A percentile compares a stretch with the other conserved stretches of the same genome.
These are phyloP conservation scores for Enteromius argenteus DNA, from an alignment of 2,797 vertebrate species.

Conservation along the genomic window DNA sequence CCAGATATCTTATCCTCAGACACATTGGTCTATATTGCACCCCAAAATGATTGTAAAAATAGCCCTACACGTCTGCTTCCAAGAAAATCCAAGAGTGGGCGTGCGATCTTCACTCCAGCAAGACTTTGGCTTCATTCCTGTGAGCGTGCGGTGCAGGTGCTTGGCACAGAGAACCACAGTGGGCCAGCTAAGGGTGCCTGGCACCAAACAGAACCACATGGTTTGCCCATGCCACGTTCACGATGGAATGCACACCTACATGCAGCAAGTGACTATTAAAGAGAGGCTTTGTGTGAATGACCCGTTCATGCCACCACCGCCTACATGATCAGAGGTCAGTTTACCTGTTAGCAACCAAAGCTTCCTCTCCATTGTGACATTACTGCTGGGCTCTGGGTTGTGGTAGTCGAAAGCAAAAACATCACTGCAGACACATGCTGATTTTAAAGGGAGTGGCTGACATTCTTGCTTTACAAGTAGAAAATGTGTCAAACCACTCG, in stretches of 20 bases:
- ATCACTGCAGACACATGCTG: slow-evolving; percentile 1
- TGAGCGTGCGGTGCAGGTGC: slow-evolving; percentile 41
- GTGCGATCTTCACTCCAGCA: neutral
- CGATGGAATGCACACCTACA: slow-evolving; percentile 47
- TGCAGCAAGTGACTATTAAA: slow-evolving; percentile 7
- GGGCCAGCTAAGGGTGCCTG: slow-evolving; percentile 23
- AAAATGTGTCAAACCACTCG: slow-evolving; percentile 10
- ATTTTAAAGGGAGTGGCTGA: slow-evolving; percentile 40
- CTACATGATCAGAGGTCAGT: neutral
- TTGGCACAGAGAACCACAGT: neutral
- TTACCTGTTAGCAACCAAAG: neutral
- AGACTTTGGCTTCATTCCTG: neutral
- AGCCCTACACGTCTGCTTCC: slow-evolving; percentile 9
- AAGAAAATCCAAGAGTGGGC: slow-evolving; percentile 8
- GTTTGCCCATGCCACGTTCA: slow-evolving; percentile 15
- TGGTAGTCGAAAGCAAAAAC: neutral
- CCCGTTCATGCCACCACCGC: neutral
- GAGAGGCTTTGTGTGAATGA: slow-evolving; percentile 44
- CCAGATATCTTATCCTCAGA: slow-evolving; percentile 1
- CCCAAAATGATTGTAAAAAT: slow-evolving; percentile 38
- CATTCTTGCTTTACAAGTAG: slow-evolving; percentile 34
- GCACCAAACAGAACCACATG: slow-evolving; percentile 40
- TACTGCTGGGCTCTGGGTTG: neutral
- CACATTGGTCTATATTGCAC: slow-evolving; percentile 13
- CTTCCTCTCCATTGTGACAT: neutral